These are phyloP conservation scores for Diarsia brunnea DNA, from an alignment of 2,888 invertebrate species.

Conservation along the genomic window DNA sequence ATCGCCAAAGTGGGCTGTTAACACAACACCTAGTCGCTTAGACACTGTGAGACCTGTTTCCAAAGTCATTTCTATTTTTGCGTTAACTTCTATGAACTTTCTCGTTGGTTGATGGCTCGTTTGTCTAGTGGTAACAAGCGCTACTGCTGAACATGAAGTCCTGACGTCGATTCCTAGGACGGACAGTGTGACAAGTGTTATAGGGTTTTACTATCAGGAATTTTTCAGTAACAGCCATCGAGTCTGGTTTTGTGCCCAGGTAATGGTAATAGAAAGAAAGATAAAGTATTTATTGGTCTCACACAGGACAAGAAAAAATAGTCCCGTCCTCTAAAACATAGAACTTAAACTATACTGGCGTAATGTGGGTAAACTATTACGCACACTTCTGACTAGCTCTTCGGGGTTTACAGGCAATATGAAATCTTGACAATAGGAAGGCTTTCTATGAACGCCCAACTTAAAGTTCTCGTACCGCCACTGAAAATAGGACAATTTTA, in stretches of 20 bases:
- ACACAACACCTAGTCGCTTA: neutral
- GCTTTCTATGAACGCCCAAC: neutral
- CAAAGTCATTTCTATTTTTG: neutral
- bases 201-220: neutral
- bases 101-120: neutral
- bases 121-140: neutral
- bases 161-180: neutral
- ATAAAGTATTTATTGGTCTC: too few relatives aligned
- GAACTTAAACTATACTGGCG: neutral
- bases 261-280: too few relatives aligned
- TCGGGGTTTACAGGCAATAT: neutral
- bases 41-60: neutral
- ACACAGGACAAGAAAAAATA: too few relatives aligned
- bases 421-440: neutral
- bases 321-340: neutral
- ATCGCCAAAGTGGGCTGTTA: neutral
- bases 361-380: neutral
- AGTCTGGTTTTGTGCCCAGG: too few relatives aligned
- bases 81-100: neutral
- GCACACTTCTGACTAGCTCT: neutral
- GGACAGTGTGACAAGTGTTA: neutral
- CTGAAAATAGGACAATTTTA: slow-evolving; percentile 1
- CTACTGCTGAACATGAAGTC: neutral
- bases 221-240: neutral
- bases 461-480: slow-evolving; percentile 27